Evolutionary conservation across 2,888 invertebrate genomes (phyloP), one percentile per base, ranked within the genome.

Genomic region (Ditula angustiorana): DNA sequence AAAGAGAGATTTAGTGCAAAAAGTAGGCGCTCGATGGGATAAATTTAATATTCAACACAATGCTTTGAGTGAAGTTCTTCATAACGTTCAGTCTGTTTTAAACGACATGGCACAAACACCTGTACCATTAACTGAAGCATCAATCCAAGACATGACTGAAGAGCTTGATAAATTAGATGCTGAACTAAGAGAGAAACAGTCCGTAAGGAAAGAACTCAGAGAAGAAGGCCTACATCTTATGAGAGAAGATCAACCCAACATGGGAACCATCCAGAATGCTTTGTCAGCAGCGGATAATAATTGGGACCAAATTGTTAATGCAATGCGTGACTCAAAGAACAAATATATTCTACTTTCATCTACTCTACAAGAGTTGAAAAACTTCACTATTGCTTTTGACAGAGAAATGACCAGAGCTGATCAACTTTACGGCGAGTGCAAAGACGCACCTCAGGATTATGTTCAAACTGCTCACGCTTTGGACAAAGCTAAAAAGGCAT

Each of bases 241-340:
- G 95, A 95, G 96, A 78, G 96, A 96, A 88, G 96, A 98, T 86
- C 95, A 96, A 77, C 94, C 95, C 57, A 96, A 96, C 72, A 95
- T 96, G 85, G 95, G 96, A 0, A 94, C 95, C 0, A 95, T 98
- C 66, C 98, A 98, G 85, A 96, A 96, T 73, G 95, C 95, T 50
- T 86, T 98, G 0, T 93, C 97, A 0, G 94, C 96, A 0, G 94
- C 97, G 44, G 97, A 98, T 77, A 94, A 95, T 61, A 95, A 95
- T 71, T 98, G 96, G 95, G 97, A 97, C 79, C 95, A 96, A 83
- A 91, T 96, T 0, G 95, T 95, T 57, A 96, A 96, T 70, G 93
- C 95, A 58, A 94, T 97, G 21, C 94, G 94, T 60, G 96, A 96
- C 66, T 95, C 96, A 61, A 95, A 96, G 75, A 94, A 96, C 71